phyloP scores from a whole-genome alignment of 2,113 vertebrate species.

The Steatornis caripensis region DNA sequence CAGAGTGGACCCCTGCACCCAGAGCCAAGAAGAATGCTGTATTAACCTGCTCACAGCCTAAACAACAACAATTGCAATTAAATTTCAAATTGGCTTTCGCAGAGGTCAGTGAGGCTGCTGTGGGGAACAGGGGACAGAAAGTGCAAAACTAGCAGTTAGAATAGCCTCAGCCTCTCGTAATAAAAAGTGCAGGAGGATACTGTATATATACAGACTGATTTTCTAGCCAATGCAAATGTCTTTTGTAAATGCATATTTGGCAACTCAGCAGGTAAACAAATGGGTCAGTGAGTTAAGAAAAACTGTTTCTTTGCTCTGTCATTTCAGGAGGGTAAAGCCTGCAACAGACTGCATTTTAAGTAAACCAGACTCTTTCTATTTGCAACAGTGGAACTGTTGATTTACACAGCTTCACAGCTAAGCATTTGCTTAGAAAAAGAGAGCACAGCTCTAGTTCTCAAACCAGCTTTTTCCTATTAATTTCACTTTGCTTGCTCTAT shows the following conservation, averaged over 20 bases:
- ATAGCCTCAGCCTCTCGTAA: neutral
- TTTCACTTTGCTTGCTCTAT: slow-evolving; percentile 3
- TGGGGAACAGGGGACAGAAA: neutral
- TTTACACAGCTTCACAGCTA: neutral
- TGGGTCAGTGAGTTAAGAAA: slow-evolving; percentile 1
- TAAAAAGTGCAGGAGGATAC: neutral
- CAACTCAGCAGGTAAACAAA: slow-evolving; percentile 29
- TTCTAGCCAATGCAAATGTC: neutral
- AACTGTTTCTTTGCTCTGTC: slow-evolving; percentile 24
- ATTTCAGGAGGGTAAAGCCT: slow-evolving; percentile 7
- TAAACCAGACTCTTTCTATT: neutral
- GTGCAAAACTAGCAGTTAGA: neutral
- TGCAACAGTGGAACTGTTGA: neutral
- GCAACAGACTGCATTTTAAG: neutral
- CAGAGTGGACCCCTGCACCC: neutral
- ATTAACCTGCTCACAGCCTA: neutral
- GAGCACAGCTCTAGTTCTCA: neutral
- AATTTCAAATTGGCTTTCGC: neutral
- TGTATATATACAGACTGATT: neutral
- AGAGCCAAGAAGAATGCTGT: neutral
- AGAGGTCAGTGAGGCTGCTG: slow-evolving; percentile 6
- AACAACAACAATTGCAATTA: slow-evolving; percentile 7
- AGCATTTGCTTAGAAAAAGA: neutral
- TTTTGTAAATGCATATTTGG: neutral
- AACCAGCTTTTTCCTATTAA: slow-evolving; percentile 49